Evolutionary conservation across 2,113 vertebrate species (phyloP).

Genomic region (Pitta sordida): DNA sequence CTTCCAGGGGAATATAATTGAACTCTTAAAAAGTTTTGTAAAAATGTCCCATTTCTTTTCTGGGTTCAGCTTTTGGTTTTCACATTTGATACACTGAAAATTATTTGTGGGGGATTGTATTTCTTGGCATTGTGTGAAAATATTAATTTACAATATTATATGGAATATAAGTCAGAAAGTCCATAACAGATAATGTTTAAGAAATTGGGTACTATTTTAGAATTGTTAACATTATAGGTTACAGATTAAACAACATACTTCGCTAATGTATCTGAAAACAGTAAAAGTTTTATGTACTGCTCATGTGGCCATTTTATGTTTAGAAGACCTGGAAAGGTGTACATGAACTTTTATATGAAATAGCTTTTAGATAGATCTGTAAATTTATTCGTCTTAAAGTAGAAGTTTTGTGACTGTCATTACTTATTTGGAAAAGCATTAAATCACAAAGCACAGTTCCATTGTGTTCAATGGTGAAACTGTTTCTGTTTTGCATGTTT

Average conservation of each 20-base stretch:
- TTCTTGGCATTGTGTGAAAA: background rate
- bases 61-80: background rate
- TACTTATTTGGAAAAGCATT: background rate
- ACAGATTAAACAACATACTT: background rate
- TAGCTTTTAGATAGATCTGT: background rate
- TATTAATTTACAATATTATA: background rate
- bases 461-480: background rate
- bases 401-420: background rate
- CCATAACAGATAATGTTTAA: background rate
- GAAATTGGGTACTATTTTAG: background rate
- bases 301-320: background rate
- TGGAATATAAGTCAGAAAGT: background rate
- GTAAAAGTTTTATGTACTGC: background rate
- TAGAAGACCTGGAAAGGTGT: background rate
- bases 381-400: background rate
- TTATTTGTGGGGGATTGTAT: background rate
- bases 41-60: background rate
- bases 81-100: background rate
- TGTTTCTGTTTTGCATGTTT: background rate
- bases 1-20: background rate
- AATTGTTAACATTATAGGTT: background rate
- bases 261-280: background rate
- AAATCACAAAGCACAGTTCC: background rate
- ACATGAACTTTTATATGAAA: background rate
- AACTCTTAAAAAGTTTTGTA: background rate